Evolutionary conservation across 2,888 invertebrate species (phyloP), one percentile per base, ranked within the genome.

Genomic region (Brenthis ino): DNA sequence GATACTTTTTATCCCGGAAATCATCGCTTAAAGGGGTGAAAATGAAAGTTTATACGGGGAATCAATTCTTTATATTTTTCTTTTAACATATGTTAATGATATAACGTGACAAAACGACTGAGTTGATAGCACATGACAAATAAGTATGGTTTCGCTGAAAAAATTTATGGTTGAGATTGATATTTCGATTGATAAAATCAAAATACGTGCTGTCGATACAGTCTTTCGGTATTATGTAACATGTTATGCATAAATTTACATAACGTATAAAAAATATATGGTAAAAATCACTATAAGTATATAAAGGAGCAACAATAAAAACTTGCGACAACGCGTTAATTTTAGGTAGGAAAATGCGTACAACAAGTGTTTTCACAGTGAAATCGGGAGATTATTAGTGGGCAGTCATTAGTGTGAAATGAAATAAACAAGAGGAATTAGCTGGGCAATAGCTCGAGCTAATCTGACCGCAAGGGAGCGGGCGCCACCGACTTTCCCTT

Each of bases 381-480:
- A 85, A 88, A 88, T 82, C 84, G 76, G 75, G 70, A 69, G 77
- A 63, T 43, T 70, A 83, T 84, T 80, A 77, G 82, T 78, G 78
- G 77, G 79, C 58, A 80, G 76, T 78, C 77, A 86, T 85, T 86
- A 85, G 82, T 83, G 82, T 80, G 82, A 85, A 88, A 84, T 85
- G 82, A 84, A 86, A 87, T 84, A 85, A 89, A 88, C 87, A 88
- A 87, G 85, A 86, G 85, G 87, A 88, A 89, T 91, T 88, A 89
- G 85, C 78, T 82, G 85, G 83, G 81, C 85, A 83, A 89, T 86
- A 85, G 86, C 79, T 83, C 77, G 81, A 83, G 84, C 79, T 85
- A 84, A 89, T 87, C 89, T 88, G 87, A 91, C 90, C 91, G 87
- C 92, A 92, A 92, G 93, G 92, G 91, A 91, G 81, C 86, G 87